A percentile compares a stretch with the other conserved stretches of the same genome.
These are phyloP conservation scores for Zelleria hepariella DNA, from an alignment of 2,888 invertebrate species.

Conservation along the genomic window DNA sequence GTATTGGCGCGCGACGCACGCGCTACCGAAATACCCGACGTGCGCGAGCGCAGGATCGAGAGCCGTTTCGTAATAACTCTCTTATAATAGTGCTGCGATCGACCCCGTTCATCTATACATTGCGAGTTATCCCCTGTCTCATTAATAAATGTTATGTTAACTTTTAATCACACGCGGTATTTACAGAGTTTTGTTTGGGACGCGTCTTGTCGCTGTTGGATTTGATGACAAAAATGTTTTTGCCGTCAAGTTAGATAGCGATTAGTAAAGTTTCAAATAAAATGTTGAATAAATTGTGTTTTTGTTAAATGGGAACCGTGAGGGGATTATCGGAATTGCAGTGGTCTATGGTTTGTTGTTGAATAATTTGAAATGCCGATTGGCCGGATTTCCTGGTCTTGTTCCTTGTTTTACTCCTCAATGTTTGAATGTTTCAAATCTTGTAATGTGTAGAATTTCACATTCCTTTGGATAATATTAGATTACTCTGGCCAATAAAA, in stretches of 20 bases:
- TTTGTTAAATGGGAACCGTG: neutral
- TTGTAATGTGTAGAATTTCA: neutral
- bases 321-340: neutral
- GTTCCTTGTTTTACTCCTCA: no score
- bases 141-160: neutral
- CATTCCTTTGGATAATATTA: no score
- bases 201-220: no score
- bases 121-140: neutral
- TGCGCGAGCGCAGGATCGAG: slow-evolving; percentile 20
- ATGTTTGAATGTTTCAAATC: no score
- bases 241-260: no score
- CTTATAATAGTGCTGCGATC: slow-evolving; percentile 21
- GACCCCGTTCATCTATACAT: slow-evolving; percentile 23
- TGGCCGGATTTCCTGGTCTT: neutral
- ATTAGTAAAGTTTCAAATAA: no score
- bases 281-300: no score
- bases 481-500: no score
- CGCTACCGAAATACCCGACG: slow-evolving; percentile 5
- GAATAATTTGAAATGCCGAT: neutral
- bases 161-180: no score
- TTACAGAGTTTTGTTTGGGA: no score
- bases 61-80: slow-evolving; percentile 41
- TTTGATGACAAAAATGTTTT: no score
- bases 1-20: slow-evolving; percentile 28
- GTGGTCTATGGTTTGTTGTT: neutral